Evolutionary conservation across 2,113 vertebrate species (phyloP), one percentile per base, ranked within the genome.

Genomic region (Trogon melanurus): DNA sequence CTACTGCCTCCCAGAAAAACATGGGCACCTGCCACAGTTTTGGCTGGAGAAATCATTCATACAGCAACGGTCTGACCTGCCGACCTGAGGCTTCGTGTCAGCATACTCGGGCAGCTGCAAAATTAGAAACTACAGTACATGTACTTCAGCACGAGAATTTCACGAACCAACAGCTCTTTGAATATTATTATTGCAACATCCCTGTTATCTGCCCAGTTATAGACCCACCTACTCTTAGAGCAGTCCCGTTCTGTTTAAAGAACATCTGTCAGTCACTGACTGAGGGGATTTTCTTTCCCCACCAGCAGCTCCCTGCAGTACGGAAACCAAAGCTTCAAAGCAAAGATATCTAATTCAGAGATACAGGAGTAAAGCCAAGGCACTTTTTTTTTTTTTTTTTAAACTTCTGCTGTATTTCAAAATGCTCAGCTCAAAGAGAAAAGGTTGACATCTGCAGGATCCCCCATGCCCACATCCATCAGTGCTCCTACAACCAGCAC

Each of bases 41-140:
- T 15, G 80, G 80, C 61, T 70, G 80, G 30, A n/a, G 13, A 67
- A 66, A 67, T n/a, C 78, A 88, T 91, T 89, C 93, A 92, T 30
- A 82, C 69, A 79, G 67, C 53, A 70, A 48, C 21, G 44, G 71
- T 38, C 56, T 25, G 51, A 91, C 65, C 47, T 18, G 38, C 27
- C 16, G 13, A 92, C 97, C 96, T 29, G 65, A 94, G 71, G 85
- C 75, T 95, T 62, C 51, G 45, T 87, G 69, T 15, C 72, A 56
- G 69, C 10, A 7, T 45, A 45, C 23, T 27, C 3, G 6, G 66
- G 27, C 47, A 92, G 48, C 54, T 30, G 73, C 27, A 18, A 60
- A 61, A 85, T 69, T 91, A 88, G 50, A 80, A 97, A 95, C 79
- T 53, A 56, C 76, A 61, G 29, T 16, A 88, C 76, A 64, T 41